These are phyloP conservation scores for Agonum fuliginosum DNA, from an alignment of 2,888 invertebrate species.

Conservation along the genomic window DNA sequence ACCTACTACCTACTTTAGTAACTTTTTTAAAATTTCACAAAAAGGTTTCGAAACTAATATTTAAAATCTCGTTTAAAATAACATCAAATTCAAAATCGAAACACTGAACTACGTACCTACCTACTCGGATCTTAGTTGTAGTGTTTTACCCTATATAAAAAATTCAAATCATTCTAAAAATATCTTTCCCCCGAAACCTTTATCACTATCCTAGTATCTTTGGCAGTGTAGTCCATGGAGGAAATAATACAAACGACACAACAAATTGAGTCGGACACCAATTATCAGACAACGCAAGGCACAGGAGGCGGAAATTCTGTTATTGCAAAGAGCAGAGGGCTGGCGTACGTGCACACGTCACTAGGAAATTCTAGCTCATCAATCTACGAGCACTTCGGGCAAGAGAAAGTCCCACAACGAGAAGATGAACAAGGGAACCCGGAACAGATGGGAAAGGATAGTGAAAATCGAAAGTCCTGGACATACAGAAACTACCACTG, in stretches of 20 bases:
- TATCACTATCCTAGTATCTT: neutral
- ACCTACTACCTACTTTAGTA: no score
- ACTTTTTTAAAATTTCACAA: no score
- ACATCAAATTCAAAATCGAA: no score
- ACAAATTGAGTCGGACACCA: slow-evolving; percentile 14
- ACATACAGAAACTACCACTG: no score
- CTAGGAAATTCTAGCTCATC: slow-evolving; percentile 21
- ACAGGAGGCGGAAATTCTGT: slow-evolving; percentile 26
- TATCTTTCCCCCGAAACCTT: neutral
- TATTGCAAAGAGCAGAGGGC: neutral
- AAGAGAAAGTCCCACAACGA: no score
- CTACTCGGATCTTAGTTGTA: no score
- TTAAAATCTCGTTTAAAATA: no score
- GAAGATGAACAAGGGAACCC: no score
- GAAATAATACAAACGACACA: slow-evolving; percentile 1
- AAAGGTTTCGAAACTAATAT: no score
- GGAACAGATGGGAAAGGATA: no score
- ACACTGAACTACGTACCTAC: no score
- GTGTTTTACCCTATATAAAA: neutral
- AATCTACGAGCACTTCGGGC: slow-evolving; percentile 24
- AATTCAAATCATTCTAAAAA: neutral
- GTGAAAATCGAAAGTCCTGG: no score
- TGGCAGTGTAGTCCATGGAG: neutral
- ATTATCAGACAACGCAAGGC: neutral
- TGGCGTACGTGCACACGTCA: slow-evolving; percentile 17